These are phyloP conservation scores for Promerops cafer DNA, from an alignment of 2,113 vertebrate genomes.

Conservation along the genomic window DNA sequence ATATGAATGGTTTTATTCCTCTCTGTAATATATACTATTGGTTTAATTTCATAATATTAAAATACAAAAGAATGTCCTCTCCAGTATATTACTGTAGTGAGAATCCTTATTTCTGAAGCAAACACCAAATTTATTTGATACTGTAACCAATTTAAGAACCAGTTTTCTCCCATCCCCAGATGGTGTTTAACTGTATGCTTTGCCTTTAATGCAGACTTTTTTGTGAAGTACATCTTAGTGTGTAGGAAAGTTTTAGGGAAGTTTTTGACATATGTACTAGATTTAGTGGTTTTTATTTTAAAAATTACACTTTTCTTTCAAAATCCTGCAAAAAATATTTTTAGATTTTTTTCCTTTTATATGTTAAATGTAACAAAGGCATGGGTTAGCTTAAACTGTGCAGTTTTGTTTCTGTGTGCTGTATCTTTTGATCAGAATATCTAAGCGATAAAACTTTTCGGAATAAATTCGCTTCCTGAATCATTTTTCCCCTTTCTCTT, in stretches of 20 bases:
- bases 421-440: constrained; percentile 37
- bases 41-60: not conserved
- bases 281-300: not conserved
- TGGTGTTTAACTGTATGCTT: constrained; percentile 13
- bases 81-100: constrained; percentile 57
- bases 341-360: constrained; percentile 15
- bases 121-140: constrained; percentile 43
- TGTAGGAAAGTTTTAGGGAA: constrained; percentile 3
- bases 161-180: not conserved
- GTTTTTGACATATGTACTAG: not conserved
- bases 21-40: not conserved
- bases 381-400: constrained; percentile 35
- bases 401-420: not conserved
- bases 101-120: constrained; percentile 41
- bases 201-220: constrained; percentile 27
- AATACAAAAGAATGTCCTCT: constrained; percentile 5
- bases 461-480: constrained; percentile 25
- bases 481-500: not conserved
- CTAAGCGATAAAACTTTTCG: not conserved
- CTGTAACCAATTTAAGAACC: not conserved
- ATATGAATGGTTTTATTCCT: not conserved
- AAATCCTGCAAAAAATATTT: constrained; percentile 23
- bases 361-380: constrained; percentile 12
- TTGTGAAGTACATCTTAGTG: constrained; percentile 36
- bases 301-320: not conserved